Conservation (phyloP, 1,140 invertebrate genomes). For the Laodelphax striatellus region DNA sequence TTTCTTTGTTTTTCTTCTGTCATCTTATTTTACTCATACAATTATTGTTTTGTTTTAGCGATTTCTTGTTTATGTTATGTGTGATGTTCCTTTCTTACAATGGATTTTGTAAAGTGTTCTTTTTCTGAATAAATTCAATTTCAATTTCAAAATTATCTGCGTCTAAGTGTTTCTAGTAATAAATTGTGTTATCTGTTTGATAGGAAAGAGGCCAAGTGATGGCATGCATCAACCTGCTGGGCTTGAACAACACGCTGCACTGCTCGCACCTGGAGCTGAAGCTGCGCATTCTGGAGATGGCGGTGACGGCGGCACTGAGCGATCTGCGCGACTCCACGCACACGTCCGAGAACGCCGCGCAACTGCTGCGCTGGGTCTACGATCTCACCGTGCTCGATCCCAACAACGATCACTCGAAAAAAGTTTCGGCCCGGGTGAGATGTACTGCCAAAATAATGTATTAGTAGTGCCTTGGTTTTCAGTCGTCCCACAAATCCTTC, state of each 20-base stretch:
- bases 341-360: slow-evolving; percentile 36
- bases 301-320: slow-evolving; percentile 41
- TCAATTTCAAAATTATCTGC: too few species aligned
- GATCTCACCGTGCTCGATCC: slow-evolving; percentile 44
- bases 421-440: slow-evolving; percentile 31
- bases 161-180: too few species aligned
- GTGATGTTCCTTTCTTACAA: too few species aligned
- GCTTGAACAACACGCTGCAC: slow-evolving; percentile 44
- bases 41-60: too few species aligned
- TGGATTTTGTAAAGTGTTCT: too few species aligned
- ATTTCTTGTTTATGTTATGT: too few species aligned
- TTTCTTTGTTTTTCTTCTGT: too few species aligned
- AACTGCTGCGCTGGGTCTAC: slow-evolving; percentile 44
- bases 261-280: slow-evolving; percentile 43
- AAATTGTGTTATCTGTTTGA: not conserved
- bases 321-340: slow-evolving; percentile 41
- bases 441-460: too few species aligned
- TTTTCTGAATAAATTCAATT: too few species aligned
- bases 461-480: too few species aligned
- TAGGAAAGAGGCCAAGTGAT: slow-evolving; percentile 48
- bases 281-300: slow-evolving; percentile 46
- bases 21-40: too few species aligned
- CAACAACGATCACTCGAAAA: slow-evolving; percentile 37
- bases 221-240: slow-evolving; percentile 46
- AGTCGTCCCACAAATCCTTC: too few species aligned